Evolutionary conservation across 2,113 vertebrate genomes (phyloP), one percentile per base, ranked within the genome.

Genomic region (Colius striatus): DNA sequence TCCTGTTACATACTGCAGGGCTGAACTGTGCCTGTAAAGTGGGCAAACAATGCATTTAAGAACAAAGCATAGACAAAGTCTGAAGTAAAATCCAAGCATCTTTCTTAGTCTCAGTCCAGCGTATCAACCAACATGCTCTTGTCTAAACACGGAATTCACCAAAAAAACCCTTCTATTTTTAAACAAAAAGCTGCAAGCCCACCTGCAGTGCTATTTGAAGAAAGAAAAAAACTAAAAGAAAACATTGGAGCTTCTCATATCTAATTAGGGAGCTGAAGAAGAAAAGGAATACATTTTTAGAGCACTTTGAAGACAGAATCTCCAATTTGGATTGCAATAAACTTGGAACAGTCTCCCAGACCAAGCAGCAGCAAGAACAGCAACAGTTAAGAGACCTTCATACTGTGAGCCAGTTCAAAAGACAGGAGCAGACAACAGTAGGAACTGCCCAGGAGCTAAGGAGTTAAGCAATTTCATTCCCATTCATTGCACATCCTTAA

Each of bases 101-200:
- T 48, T 13, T 34, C 16, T 71, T 71, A 60, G 60, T 74, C 57
- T 71, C 63, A 75, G 41, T 26, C 27, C 34, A 25, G 25, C n/a
- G 19, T 36, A 41, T 84, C 72, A 67, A n/a, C 10, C 50, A 60
- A 50, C 11, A 13, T 12, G 15, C 11, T 88, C 22, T 77, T 61
- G 6, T 65, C 70, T 85, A 90, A 86, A 93, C 29, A 47, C 2
- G 5, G 57, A 90, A 83, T 63, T 62, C 68, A 89, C n/a, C n/a
- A 73, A 11, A 93, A 87, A 87, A 95, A 62, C 9, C 29, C 21
- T 94, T 34, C 73, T 60, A 47, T 93, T 94, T 93, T 87, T 45
- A 93, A 95, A 91, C 47, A 89, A 82, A 81, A 83, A 86, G 47
- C 86, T 80, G 72, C 54, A 74, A 88, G 54, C 21, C 16, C 71